Evolutionary conservation across 2,797 vertebrate genomes (phyloP), one percentile per base, ranked within the genome.

Genomic region (Carduelis carduelis): DNA sequence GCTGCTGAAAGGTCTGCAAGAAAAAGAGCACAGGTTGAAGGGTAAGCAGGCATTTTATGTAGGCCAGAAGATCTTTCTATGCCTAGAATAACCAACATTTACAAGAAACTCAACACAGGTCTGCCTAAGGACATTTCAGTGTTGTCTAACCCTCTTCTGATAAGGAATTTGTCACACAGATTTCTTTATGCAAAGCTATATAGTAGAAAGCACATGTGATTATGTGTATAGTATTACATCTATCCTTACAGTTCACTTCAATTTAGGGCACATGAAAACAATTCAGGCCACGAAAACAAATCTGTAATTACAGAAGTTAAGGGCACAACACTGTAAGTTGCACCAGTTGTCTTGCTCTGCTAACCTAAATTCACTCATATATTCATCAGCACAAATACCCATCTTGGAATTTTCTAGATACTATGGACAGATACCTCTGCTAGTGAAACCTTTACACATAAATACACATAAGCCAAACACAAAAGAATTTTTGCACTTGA

Each of bases 1-100:
- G 99, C 99, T 96, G 98, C 96, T 34, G 98, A 98, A 57, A 99
- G 98, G 95, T 98, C 99, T 99, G 97, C 39, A 98, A 98, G 64
- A 21, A 94, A 96, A 66, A 69, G 83, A 74, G 2, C 12, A 74
- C 8, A 53, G 19, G 46, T 20, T 74, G 50, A 85, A 89, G 55
- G 61, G 41, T n/a, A 90, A 17, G 39, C 24, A 69, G 28, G n/a
- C 19, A 47, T 65, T 86, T 78, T 47, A 72, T 22, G 12, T 11
- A 46, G 12, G 41, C 28, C 60, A 49, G 39, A 69, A 79, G 3
- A 72, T 37, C 17, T 20, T 20, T 11, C 39, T 24, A 27, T 9
- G 3, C 39, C 28, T 72, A 61, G 14, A 71, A 87, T 17, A 61
- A 82, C 34, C 50, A 64, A 47, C 12, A 82, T 92, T 9, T 32